phyloP scores from a whole-genome alignment of 2,888 invertebrate species.

The Patella caerulea region DNA sequence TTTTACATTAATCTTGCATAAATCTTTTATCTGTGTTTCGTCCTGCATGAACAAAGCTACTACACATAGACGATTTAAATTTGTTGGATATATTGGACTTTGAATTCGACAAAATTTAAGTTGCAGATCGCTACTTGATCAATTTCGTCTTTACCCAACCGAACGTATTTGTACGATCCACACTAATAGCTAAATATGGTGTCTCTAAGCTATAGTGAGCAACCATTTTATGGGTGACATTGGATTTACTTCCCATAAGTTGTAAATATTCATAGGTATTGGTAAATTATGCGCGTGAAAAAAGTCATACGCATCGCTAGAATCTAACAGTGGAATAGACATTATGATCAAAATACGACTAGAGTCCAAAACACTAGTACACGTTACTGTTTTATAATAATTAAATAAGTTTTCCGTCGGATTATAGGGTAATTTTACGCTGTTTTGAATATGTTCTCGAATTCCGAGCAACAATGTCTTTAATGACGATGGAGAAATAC shows the following conservation, averaged over 20 bases:
- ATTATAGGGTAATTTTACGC: not conserved
- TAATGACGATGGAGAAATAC: not conserved
- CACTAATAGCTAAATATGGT: not conserved
- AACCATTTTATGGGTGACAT: not conserved
- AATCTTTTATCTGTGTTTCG: too few species aligned
- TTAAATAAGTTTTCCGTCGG: not conserved
- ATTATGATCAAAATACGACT: not conserved
- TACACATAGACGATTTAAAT: too few species aligned
- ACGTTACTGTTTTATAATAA: not conserved
- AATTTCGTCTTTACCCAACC: too few species aligned
- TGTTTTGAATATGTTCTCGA: not conserved
- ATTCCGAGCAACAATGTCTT: not conserved
- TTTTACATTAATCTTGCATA: too few species aligned
- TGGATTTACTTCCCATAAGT: not conserved
- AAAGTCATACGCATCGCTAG: not conserved
- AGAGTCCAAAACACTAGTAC: not conserved
- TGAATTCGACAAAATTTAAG: too few species aligned
- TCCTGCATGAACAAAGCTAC: too few species aligned
- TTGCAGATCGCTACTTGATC: too few species aligned
- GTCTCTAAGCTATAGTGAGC: not conserved
- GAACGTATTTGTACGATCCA: not conserved
- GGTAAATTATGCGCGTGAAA: not conserved
- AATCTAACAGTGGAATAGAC: not conserved
- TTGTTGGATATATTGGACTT: too few species aligned
- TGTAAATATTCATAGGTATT: not conserved